These are phyloP conservation scores for Ictalurus furcatus DNA, from an alignment of 2,113 vertebrate species.

Conservation along the genomic window DNA sequence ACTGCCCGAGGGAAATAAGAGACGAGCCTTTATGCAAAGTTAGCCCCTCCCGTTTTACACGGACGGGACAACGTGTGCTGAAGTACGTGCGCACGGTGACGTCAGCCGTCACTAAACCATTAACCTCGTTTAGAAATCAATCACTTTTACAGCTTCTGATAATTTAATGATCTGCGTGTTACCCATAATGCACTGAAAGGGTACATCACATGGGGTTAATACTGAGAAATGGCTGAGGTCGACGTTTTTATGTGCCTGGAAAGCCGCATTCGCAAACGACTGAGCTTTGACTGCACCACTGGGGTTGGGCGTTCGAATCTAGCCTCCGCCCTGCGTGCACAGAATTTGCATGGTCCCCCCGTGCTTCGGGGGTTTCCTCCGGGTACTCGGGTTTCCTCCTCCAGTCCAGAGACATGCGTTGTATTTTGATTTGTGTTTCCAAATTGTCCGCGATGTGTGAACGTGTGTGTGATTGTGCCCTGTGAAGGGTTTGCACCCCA, in stretches of 20 bases:
- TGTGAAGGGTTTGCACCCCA: too few species aligned
- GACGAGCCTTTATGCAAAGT: neutral
- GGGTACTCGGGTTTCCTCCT: too few species aligned
- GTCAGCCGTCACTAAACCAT: neutral
- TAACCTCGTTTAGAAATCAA: conserved; percentile 3
- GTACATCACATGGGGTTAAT: neutral
- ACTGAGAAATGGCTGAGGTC: neutral
- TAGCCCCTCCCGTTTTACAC: neutral
- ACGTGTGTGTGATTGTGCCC: too few species aligned
- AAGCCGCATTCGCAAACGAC: too few species aligned
- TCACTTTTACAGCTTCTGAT: neutral
- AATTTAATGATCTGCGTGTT: neutral
- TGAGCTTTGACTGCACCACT: too few species aligned
- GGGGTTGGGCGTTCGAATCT: too few species aligned
- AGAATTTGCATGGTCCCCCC: too few species aligned
- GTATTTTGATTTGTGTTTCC: too few species aligned
- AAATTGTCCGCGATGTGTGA: too few species aligned
- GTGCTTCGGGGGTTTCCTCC: too few species aligned
- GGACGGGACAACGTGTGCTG: neutral
- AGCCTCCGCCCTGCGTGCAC: too few species aligned
- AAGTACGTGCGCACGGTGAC: neutral
- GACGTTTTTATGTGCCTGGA: neutral
- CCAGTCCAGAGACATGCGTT: too few species aligned
- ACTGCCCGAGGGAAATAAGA: neutral
- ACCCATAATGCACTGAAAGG: neutral